Base-by-base conservation (phyloP, 1,140 invertebrate genomes). In the Carposina sasakii region DNA sequence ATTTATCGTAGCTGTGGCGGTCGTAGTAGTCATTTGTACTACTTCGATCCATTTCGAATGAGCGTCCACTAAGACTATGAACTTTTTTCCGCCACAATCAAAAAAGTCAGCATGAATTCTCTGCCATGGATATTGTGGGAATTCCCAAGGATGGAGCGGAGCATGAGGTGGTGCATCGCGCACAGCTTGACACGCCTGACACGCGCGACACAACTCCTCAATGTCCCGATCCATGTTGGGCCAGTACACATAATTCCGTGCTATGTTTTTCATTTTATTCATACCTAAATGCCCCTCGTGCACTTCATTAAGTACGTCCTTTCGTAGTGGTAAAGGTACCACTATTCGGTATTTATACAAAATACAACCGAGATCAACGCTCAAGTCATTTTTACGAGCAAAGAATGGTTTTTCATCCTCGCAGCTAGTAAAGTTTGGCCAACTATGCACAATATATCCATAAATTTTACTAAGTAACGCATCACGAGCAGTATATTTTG, bases 231-330 rank as follows among this genome's bases (percentile, higher is more conserved):
- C 71, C 0, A 87, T 57, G 4, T 55, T 48, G 13, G 68, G 71
- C 72, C 75, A 87, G 67, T 71, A 87, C 13, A 82, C 49, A 44
- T 81, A 69, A 23, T 48, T 61, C 12, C 75, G 24, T 8, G 79
- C 83, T 12, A 81, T 10, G 1, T 57, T 48, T 55, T 87, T 88
- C 64, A 81, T 85, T 44, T 67, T 63, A 9, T 60, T 54, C 16
- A 65, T 47, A 9, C 52, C 54, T 33, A 65, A 48, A 50, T 86
- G 83, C 21, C 43, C 56, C 16, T 43, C 34, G 61, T 86, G 81
- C 4, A 86, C 43, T 34, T 56, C 52, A 9, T 41, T 19, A 20
- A 63, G 42, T 17, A 73, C 46, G 19, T 16, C 8, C 16, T 19
- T 19, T 13, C 9, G 12, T 19, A 36, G 19, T 13, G 8, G 15